These are phyloP conservation scores for Ctenosaura bakeri DNA, from an alignment of 2,797 vertebrate genomes.

Conservation along the genomic window DNA sequence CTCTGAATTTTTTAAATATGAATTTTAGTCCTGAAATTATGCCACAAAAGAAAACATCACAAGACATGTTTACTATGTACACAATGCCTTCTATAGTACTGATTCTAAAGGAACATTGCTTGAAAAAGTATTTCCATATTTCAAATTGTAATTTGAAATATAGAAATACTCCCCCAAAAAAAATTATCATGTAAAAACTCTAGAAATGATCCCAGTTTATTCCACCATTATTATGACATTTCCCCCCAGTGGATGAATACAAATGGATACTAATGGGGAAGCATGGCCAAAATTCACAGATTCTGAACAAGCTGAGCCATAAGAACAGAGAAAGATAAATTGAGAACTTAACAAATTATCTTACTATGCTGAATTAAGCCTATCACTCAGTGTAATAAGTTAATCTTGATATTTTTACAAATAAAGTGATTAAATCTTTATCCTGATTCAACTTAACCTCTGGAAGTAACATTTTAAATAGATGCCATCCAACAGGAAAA, in stretches of 20 bases:
- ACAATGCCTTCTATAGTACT: not conserved
- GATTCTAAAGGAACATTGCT: not conserved
- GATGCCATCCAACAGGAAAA: not conserved
- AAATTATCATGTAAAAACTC: not conserved
- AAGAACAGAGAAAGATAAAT: not conserved
- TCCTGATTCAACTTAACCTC: not conserved
- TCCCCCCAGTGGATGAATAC: not conserved
- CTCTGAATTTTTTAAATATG: not conserved
- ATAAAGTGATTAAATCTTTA: slow-evolving; percentile 23
- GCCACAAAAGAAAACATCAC: not conserved
- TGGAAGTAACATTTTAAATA: slow-evolving; percentile 15
- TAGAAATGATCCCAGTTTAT: not conserved
- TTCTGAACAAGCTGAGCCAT: not conserved
- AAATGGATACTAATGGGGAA: not conserved
- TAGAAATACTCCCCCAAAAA: not conserved
- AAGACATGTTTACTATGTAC: not conserved
- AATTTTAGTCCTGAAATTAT: not conserved
- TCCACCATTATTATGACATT: not conserved
- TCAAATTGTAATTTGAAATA: not conserved
- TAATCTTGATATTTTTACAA: slow-evolving; percentile 33
- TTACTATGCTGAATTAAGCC: not conserved
- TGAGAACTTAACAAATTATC: not conserved
- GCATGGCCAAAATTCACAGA: not conserved
- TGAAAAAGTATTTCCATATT: not conserved
- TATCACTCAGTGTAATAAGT: slow-evolving; percentile 12